Percentiles rank a stretch among this genome's conserved stretches.
Evolutionary conservation across 1,140 invertebrate species (phyloP).

Genomic region (Drosophila tsacasi): DNA sequence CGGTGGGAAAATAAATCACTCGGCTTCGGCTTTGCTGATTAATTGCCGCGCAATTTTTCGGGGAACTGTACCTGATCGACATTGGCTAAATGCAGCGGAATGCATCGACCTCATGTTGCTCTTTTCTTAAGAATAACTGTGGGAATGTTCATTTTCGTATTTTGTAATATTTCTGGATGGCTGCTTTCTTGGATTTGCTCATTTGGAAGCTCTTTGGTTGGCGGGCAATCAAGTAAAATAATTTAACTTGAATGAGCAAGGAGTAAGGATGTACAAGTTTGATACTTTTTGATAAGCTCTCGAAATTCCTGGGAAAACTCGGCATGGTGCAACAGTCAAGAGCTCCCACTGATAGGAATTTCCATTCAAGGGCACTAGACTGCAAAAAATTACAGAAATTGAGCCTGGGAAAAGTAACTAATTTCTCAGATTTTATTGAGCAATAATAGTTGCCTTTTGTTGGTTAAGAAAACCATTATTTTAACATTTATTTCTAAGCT

Average conservation of each 20-base stretch:
- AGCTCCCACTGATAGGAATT: conserved; percentile 28
- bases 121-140: conserved; percentile 51
- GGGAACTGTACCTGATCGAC: conserved; percentile 58
- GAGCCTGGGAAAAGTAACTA: conserved; percentile 37
- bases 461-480: not conserved
- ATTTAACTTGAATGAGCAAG: conserved; percentile 41
- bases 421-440: not conserved
- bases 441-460: not conserved
- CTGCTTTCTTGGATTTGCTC: conserved; percentile 32
- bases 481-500: not conserved
- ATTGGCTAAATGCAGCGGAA: conserved; percentile 51
- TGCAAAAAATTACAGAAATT: conserved; percentile 24
- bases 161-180: conserved; percentile 26
- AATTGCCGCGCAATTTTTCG: conserved; percentile 47
- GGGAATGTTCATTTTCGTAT: conserved; percentile 48
- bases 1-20: conserved; percentile 68
- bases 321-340: conserved; percentile 21
- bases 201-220: conserved; percentile 33
- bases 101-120: conserved; percentile 66
- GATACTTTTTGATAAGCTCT: conserved; percentile 27
- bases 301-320: conserved; percentile 45
- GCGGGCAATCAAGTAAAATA: conserved; percentile 51
- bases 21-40: conserved; percentile 49
- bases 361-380: conserved; percentile 13
- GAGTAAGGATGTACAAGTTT: conserved; percentile 9